Base-by-base conservation (phyloP, 2,888 invertebrate species). In the Eremobia ochroleuca region DNA sequence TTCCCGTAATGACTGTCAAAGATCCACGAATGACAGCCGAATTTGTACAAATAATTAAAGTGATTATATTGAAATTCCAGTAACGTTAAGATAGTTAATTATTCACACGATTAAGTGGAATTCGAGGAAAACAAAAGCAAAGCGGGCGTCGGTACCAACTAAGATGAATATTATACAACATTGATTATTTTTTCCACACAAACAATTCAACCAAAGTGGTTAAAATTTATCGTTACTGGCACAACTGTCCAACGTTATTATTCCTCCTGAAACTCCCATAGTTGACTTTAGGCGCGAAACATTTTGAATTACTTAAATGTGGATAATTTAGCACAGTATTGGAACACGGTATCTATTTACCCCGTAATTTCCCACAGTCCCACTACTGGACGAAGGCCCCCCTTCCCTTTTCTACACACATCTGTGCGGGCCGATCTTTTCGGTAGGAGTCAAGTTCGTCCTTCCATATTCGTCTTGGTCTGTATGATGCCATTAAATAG, bases 121-220 rank as follows among this genome's bases (percentile, higher is more conserved):
- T 34, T 6, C 37, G 21, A 43, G 28, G 46, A 49, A 67, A 34
- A 64, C 18, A 58, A 77, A 77, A 58, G 37, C 55, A 68, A 77
- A 65, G 6, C 15, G 34, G 25, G 8, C 18, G 40, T 46, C 64
- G 18, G 34, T 40, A 43, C n/a, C 62, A 55, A 55, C 28, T 58
- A 37, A 31, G 31, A 66, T 80, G 55, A 82, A 80, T 80, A 61
- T 82, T 70, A 13, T 28, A 76, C 6, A n/a, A 40, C 5, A 66
- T 49, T 64, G 52, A n/a, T n/a, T n/a, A n/a, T n/a, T n/a, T 58
- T 52, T 62, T 11, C n/a, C 31, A 18, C n/a, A 37, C 64, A 21
- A 75, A 81, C 74, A 65, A 37, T 69, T 75, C 58, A 75, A 59
- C 34, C 28, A n/a, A 40, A 52, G 6, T 28, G 11, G 34, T n/a